Conservation (phyloP, 1,140 invertebrate genomes). For the Oedothorax gibbosus region DNA sequence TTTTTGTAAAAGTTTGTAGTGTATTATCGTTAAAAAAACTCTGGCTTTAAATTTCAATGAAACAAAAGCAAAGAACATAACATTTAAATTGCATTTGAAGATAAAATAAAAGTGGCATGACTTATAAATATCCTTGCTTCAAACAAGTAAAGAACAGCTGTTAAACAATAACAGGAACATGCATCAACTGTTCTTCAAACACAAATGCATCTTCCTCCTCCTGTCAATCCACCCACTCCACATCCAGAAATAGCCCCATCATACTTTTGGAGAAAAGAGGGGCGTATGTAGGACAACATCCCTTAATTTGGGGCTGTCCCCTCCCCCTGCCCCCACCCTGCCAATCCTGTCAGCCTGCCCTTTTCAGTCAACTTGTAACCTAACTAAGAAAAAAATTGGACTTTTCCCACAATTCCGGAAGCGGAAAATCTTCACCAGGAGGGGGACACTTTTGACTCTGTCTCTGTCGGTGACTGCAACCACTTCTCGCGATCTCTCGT, state of each 20-base stretch:
- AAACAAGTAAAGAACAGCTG: too few relatives aligned
- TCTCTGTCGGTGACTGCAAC: slow-evolving; percentile 5
- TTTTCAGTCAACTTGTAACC: slow-evolving; percentile 60
- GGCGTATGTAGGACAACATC: slow-evolving; percentile 53
- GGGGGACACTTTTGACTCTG: not conserved
- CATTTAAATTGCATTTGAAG: too few relatives aligned
- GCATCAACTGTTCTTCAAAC: too few relatives aligned
- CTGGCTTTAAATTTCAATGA: not conserved
- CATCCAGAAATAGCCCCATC: slow-evolving; percentile 53
- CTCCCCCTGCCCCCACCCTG: slow-evolving; percentile 9
- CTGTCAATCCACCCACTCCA: slow-evolving; percentile 58
- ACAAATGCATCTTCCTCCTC: slow-evolving; percentile 19
- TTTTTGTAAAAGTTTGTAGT: too few relatives aligned
- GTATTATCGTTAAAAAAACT: too few relatives aligned
- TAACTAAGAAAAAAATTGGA: slow-evolving; percentile 27
- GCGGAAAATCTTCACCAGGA: slow-evolving; percentile 1
- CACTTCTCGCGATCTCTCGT: too few relatives aligned
- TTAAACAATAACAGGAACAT: too few relatives aligned
- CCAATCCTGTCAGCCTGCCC: slow-evolving; percentile 55
- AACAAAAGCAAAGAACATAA: slow-evolving; percentile 10
- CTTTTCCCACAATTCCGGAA: slow-evolving; percentile 50
- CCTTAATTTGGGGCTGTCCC: slow-evolving; percentile 55
- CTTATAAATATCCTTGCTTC: too few relatives aligned
- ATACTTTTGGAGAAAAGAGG: slow-evolving; percentile 32
- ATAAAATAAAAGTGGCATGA: too few relatives aligned